Conservation (phyloP, 2,113 vertebrate species). For the Barbus barbus region DNA sequence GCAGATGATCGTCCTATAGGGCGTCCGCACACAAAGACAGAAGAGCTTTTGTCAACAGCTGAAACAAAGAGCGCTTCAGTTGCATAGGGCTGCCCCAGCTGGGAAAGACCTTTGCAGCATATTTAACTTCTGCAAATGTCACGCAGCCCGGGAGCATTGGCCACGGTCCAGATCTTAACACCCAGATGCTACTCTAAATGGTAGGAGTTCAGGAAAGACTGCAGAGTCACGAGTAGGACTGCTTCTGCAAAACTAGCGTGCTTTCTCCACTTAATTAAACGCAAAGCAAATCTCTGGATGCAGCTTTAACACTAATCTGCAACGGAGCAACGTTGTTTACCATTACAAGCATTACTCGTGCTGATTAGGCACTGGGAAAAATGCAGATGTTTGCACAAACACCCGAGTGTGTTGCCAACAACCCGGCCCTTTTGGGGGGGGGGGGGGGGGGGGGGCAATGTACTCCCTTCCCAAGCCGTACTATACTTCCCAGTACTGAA, state of each 20-base stretch:
- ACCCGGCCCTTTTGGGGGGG: neutral
- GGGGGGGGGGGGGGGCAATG: too few relatives aligned
- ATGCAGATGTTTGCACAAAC: constrained; percentile 21
- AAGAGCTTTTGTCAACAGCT: constrained; percentile 42
- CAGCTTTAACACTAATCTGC: neutral
- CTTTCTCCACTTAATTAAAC: neutral
- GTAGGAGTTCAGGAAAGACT: neutral
- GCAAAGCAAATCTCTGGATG: neutral
- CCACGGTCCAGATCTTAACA: constrained; percentile 16
- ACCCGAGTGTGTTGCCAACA: neutral
- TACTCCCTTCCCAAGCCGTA: neutral
- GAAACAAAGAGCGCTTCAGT: constrained; percentile 50
- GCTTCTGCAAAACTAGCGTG: neutral
- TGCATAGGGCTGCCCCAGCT: constrained; percentile 1
- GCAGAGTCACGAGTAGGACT: neutral
- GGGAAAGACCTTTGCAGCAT: constrained; percentile 34
- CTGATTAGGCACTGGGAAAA: neutral
- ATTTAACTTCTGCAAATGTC: constrained; percentile 42
- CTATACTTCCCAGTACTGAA: constrained; percentile 35
- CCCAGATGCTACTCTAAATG: neutral
- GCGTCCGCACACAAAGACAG: constrained; percentile 59
- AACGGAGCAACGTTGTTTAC: neutral
- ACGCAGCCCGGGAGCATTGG: neutral
- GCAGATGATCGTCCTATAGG: constrained; percentile 89
- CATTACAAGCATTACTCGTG: neutral